phyloP scores from a whole-genome alignment of 1,140 invertebrate species.

The Acyrthosiphon pisum region DNA sequence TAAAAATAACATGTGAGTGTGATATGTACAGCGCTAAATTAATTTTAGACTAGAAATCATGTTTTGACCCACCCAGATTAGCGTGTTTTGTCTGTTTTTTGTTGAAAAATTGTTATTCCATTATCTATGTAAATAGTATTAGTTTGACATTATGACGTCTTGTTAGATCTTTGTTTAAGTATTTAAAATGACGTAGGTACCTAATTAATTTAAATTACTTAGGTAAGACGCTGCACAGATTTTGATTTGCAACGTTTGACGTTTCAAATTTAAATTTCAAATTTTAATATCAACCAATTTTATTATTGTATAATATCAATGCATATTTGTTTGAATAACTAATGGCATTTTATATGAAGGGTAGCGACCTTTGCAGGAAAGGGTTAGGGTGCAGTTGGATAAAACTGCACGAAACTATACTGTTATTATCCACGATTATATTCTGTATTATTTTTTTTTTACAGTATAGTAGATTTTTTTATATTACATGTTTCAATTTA shows the following conservation, averaged over 20 bases:
- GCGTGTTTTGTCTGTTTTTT: background rate
- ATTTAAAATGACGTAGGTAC: background rate
- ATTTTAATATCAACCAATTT: background rate
- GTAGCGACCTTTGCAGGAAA: background rate
- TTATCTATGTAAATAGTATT: background rate
- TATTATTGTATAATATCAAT: background rate
- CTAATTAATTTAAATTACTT: background rate
- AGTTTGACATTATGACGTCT: background rate
- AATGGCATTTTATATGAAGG: background rate
- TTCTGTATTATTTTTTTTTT: constrained; percentile 38
- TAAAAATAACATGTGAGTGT: too few relatives aligned
- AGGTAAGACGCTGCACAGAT: too few relatives aligned
- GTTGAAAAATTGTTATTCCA: background rate
- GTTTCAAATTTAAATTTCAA: background rate
- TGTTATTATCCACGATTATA: constrained; percentile 4
- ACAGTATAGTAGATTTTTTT: constrained; percentile 29
- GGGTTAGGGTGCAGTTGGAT: background rate
- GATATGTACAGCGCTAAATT: background rate
- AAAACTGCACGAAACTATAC: constrained; percentile 16
- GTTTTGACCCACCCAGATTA: background rate
- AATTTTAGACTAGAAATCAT: background rate
- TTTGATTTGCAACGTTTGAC: background rate
- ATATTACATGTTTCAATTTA: constrained; percentile 56
- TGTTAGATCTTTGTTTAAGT: background rate
- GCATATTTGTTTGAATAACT: constrained; percentile 7